These are phyloP conservation scores for Indicator maculatus DNA, from an alignment of 2,113 vertebrate species.

Conservation along the genomic window DNA sequence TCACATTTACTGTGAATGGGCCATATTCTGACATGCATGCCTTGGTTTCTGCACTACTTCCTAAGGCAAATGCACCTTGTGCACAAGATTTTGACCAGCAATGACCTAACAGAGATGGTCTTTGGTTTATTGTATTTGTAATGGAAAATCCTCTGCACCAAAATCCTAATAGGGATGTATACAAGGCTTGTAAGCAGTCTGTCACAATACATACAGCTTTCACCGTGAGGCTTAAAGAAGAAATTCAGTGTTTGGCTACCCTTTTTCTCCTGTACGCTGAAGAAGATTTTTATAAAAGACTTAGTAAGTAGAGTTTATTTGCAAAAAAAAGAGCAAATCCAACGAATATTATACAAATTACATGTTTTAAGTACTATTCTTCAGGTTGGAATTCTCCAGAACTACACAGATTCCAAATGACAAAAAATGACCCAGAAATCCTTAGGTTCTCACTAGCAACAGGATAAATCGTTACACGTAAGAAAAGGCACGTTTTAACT, in stretches of 20 bases:
- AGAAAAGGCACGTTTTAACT: neutral
- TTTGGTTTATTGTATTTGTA: neutral
- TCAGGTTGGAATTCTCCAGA: neutral
- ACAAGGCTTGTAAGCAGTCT: accelerated
- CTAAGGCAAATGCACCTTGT: neutral
- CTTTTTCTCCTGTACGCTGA: neutral
- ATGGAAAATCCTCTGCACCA: neutral
- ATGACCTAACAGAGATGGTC: neutral
- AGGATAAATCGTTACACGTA: neutral
- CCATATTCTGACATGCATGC: neutral
- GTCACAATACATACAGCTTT: neutral
- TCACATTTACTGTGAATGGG: neutral
- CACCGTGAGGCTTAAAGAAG: neutral
- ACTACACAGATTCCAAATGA: neutral
- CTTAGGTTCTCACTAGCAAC: neutral
- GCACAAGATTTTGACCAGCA: neutral
- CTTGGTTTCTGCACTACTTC: neutral
- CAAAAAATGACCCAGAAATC: neutral
- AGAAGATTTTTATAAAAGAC: neutral
- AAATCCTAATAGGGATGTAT: neutral
- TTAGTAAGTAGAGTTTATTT: neutral
- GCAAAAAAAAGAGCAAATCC: neutral
- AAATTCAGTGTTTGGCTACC: neutral
- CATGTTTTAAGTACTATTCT: neutral
- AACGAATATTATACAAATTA: neutral